Evolutionary conservation across 1,140 invertebrate species (phyloP).

Genomic region (Trachymyrmex cornetzi): DNA sequence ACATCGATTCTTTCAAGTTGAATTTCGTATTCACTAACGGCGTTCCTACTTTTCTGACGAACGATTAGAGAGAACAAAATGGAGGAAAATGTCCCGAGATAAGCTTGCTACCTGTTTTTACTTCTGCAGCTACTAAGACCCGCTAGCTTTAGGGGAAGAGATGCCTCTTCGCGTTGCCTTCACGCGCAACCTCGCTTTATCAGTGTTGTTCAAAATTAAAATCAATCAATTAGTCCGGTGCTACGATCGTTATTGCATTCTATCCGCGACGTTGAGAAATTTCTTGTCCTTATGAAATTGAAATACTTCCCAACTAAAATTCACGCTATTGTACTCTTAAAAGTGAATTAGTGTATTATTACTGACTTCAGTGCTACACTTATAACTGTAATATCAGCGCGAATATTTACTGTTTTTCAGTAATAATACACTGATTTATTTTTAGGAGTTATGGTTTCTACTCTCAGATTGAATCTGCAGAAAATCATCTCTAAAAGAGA

Average conservation of each 20-base stretch:
- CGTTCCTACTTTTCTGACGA: slow-evolving; percentile 59
- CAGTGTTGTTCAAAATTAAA: slow-evolving; percentile 31
- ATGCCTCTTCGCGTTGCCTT: slow-evolving; percentile 51
- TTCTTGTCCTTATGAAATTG: slow-evolving; percentile 19
- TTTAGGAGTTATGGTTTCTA: no score
- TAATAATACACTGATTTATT: no score
- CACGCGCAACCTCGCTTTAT: slow-evolving; percentile 33
- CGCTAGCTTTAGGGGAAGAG: slow-evolving; percentile 45
- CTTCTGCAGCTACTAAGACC: slow-evolving; percentile 16
- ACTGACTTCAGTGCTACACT: no score
- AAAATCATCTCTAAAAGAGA: no score
- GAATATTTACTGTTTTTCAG: no score
- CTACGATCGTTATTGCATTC: slow-evolving; percentile 34
- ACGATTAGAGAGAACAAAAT: slow-evolving; percentile 45
- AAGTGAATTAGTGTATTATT: no score
- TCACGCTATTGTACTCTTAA: not conserved
- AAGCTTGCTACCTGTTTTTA: slow-evolving; percentile 58
- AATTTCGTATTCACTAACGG: slow-evolving; percentile 65
- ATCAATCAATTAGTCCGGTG: slow-evolving; percentile 57
- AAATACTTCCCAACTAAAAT: slow-evolving; percentile 36
- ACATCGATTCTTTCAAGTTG: slow-evolving; percentile 62
- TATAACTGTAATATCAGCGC: no score
- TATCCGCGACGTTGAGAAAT: slow-evolving; percentile 50
- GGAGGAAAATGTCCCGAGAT: slow-evolving; percentile 66
- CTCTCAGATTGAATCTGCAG: no score